These are phyloP conservation scores for Neodiprion virginianus DNA, from an alignment of 1,140 invertebrate species.

Conservation along the genomic window DNA sequence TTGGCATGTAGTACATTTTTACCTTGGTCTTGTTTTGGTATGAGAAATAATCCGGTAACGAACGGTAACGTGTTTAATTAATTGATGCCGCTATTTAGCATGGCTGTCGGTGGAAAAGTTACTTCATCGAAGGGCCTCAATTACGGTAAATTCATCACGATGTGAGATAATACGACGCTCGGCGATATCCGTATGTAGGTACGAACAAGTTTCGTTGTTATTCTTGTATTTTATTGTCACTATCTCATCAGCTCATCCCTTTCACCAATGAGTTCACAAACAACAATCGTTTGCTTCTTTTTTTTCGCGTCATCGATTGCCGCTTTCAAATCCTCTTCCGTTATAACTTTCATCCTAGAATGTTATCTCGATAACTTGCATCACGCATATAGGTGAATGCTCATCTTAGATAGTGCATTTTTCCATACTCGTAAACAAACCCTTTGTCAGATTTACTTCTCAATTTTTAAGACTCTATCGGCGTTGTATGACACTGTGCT, in stretches of 20 bases:
- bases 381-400: too few relatives aligned
- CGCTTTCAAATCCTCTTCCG: too few relatives aligned
- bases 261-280: background rate
- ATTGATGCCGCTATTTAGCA: slow-evolving; percentile 1
- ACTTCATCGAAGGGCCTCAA: background rate
- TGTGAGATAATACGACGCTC: background rate
- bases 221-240: background rate
- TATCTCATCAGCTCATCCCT: background rate
- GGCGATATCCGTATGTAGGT: background rate
- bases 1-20: background rate
- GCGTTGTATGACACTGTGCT: too few relatives aligned
- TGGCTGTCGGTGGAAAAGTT: background rate
- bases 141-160: background rate
- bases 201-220: background rate
- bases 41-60: background rate
- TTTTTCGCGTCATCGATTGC: background rate
- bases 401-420: too few relatives aligned
- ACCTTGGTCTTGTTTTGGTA: background rate
- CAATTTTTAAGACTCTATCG: too few relatives aligned
- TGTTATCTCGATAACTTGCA: too few relatives aligned
- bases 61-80: background rate
- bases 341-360: too few relatives aligned
- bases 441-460: too few relatives aligned
- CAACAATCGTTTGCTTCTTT: background rate
- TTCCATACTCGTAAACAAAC: too few relatives aligned